Evolutionary conservation across 2,888 invertebrate species (phyloP).

Genomic region (Electrophaes corylata): DNA sequence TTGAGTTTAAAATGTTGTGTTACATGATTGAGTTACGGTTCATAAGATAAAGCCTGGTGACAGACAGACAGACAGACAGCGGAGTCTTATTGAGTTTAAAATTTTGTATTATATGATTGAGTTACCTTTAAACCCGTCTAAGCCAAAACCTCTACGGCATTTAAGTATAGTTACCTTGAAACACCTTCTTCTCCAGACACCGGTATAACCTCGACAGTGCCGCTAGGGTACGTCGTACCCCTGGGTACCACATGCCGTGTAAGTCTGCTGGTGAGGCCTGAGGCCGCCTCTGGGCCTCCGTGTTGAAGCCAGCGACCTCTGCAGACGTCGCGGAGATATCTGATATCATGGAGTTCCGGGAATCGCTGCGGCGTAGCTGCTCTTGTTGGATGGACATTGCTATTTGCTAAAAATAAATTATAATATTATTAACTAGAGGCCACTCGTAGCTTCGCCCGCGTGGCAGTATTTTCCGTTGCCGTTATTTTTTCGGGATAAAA

Average conservation of each 20-base stretch:
- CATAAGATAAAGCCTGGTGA: too few relatives aligned
- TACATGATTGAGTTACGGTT: too few relatives aligned
- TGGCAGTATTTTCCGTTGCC: too few relatives aligned
- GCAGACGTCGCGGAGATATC: slow-evolving; percentile 87
- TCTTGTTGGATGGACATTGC: slow-evolving; percentile 87
- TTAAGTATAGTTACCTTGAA: slow-evolving; percentile 87
- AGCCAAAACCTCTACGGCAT: background rate
- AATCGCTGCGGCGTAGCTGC: slow-evolving; percentile 86
- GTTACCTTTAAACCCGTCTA: background rate
- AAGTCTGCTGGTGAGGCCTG: slow-evolving; percentile 95
- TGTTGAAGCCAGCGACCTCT: slow-evolving; percentile 88
- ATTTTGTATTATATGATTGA: too few relatives aligned
- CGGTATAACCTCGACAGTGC: slow-evolving; percentile 93
- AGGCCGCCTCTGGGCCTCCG: slow-evolving; percentile 64
- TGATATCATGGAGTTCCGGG: slow-evolving; percentile 88
- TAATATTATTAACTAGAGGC: too few relatives aligned
- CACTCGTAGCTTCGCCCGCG: too few relatives aligned
- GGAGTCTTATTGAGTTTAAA: too few relatives aligned
- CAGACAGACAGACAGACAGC: too few relatives aligned
- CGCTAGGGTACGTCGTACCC: slow-evolving; percentile 96
- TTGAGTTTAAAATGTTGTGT: too few relatives aligned
- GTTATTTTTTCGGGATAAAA: too few relatives aligned
- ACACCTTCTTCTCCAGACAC: slow-evolving; percentile 97
- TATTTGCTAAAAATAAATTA: slow-evolving; percentile 78
- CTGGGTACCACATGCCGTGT: slow-evolving; percentile 99